phyloP scores from a whole-genome alignment of 2,113 vertebrate genomes.

The Rhizomys pruinosus region DNA sequence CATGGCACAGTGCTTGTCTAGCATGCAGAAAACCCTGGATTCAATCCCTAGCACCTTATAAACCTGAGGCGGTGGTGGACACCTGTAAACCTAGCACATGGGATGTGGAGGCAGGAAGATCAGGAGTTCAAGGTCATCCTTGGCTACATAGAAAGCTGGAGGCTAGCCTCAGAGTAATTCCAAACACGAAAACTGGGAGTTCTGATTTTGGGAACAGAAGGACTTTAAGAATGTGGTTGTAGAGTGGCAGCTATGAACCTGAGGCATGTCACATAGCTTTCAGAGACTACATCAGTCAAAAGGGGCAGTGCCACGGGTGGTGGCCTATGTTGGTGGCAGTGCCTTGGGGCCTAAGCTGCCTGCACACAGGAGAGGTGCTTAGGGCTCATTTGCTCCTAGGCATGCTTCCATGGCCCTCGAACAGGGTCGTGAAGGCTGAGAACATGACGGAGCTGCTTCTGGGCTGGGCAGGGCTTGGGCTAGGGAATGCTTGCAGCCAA shows the following conservation, averaged over 20 bases:
- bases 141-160: background rate
- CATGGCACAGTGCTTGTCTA: too few relatives aligned
- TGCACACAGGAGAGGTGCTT: background rate
- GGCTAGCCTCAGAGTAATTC: background rate
- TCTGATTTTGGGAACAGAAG: slow-evolving; percentile 15
- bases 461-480: background rate
- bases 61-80: background rate
- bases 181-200: background rate
- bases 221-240: slow-evolving; percentile 5
- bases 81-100: too few relatives aligned
- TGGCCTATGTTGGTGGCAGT: background rate
- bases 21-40: too few relatives aligned
- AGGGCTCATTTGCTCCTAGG: too few relatives aligned
- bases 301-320: background rate
- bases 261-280: background rate
- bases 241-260: background rate
- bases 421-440: background rate
- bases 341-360: background rate
- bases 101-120: background rate
- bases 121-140: background rate
- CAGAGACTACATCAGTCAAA: background rate
- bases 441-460: background rate
- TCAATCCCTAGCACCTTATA: background rate
- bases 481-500: background rate
- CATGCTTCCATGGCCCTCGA: background rate